Evolutionary conservation across 2,888 invertebrate genomes (phyloP), one percentile per base, ranked within the genome.

Genomic region (Chrysomela aeneicollis): DNA sequence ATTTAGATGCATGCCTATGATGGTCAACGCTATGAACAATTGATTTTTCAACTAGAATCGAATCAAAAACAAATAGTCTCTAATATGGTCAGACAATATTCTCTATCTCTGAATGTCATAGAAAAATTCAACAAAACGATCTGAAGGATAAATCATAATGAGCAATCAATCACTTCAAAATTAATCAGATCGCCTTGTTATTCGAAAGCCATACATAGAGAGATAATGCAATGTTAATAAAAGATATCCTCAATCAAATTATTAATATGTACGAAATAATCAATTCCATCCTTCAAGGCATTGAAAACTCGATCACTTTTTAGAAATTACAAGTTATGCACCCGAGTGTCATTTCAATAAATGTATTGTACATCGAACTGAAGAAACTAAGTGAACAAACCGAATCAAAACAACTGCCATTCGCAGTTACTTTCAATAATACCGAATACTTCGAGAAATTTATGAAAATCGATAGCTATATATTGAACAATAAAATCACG

Each of bases 1-100:
- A 51, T 18, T 12, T 51, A 22, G 51, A n/a, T n/a, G n/a, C n/a
- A 51, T 26, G 51, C 51, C 17, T 18, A 51, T 51, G 51, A 51
- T 6, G 19, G 51, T 9, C n/a, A 51, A 19, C 21, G 51, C 9
- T 21, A 18, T 9, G 51, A 51, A 51, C 21, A 51, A n/a, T n/a
- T 51, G 26, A 19, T 51, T 51, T n/a, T n/a, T n/a, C 22, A 51
- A 26, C 51, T 19, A 22, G n/a, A 51, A 15, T 5, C 21, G n/a
- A 51, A 51, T 51, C 19, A 51, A 51, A 51, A 19, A 51, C 22
- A 19, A 21, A 5, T 51, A n/a, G 6, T 26, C 1, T 22, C 21
- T 4, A 51, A 26, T 26, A 51, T 51, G 10, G 26, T 10, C 18
- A 21, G 5, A 19, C 17, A 19, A 22, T 22, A 51, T 51, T 21